phyloP scores from a whole-genome alignment of 2,888 invertebrate species.

The Oegoconia quadripuncta region DNA sequence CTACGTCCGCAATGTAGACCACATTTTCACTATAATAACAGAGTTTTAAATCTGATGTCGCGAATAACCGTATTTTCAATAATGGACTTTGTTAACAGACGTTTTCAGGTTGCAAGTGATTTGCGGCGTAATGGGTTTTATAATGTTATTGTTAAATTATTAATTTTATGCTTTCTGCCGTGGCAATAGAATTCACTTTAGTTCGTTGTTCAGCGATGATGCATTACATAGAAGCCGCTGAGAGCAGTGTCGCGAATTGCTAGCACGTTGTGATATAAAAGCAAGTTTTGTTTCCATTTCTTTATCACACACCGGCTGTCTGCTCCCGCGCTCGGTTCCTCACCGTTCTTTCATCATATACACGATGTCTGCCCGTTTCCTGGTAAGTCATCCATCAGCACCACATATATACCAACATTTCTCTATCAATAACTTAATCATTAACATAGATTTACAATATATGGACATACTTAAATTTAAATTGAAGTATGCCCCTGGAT shows the following conservation, averaged over 20 bases:
- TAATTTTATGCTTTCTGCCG: constrained; percentile 29
- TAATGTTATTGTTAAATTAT: constrained; percentile 5
- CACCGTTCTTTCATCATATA: constrained; percentile 33
- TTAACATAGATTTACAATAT: too few relatives aligned
- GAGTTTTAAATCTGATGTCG: constrained; percentile 24
- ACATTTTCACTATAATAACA: constrained; percentile 43
- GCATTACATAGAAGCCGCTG: constrained; percentile 43
- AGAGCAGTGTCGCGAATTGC: constrained; percentile 75
- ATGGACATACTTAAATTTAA: too few relatives aligned
- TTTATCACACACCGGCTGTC: constrained; percentile 68
- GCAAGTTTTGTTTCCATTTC: constrained; percentile 74
- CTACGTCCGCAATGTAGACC: constrained; percentile 31
- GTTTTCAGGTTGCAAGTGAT: constrained; percentile 32
- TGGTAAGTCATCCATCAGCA: too few relatives aligned
- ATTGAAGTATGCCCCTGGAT: too few relatives aligned
- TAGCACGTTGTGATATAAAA: constrained; percentile 76
- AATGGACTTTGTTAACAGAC: constrained; percentile 23
- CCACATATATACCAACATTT: too few relatives aligned
- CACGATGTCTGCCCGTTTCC: constrained; percentile 70
- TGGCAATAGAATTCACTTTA: constrained; percentile 32
- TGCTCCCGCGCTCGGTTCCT: constrained; percentile 57
- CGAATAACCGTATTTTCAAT: constrained; percentile 8
- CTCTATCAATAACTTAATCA: too few relatives aligned
- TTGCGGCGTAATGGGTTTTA: constrained; percentile 21
- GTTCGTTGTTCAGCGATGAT: constrained; percentile 19